A percentile compares a stretch with the other conserved stretches of the same genome.
Evolutionary conservation across 1,140 invertebrate species (phyloP).

Genomic region (Fopius arisanus): DNA sequence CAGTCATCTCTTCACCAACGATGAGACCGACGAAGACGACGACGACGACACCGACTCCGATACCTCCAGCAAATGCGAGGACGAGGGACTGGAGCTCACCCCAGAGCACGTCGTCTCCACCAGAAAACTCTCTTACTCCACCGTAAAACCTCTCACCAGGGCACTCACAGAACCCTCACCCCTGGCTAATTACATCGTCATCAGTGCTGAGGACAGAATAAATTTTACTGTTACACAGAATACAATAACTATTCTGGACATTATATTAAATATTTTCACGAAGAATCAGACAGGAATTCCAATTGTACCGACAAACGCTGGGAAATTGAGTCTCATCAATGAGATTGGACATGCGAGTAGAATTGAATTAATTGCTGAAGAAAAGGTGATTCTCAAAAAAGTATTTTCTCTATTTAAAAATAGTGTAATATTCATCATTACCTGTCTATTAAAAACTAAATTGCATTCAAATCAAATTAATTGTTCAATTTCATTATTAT

Average conservation of each 20-base stretch:
- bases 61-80: conserved; percentile 73
- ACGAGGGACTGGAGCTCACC: conserved; percentile 58
- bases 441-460: too few relatives aligned
- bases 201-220: conserved; percentile 74
- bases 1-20: conserved; percentile 79
- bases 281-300: conserved; percentile 53
- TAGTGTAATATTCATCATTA: too few relatives aligned
- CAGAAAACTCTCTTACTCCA: conserved; percentile 25
- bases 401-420: too few relatives aligned
- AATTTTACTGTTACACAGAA: conserved; percentile 76
- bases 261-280: conserved; percentile 68
- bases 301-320: conserved; percentile 46
- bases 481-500: too few relatives aligned
- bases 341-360: conserved; percentile 53
- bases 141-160: conserved; percentile 45
- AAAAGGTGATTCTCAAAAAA: conserved; percentile 40
- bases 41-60: conserved; percentile 77
- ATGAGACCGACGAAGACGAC: conserved; percentile 77
- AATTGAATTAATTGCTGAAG: conserved; percentile 50
- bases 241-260: conserved; percentile 63
- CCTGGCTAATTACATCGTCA: conserved; percentile 72
- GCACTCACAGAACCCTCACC: conserved; percentile 63
- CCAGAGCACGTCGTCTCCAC: conserved; percentile 47
- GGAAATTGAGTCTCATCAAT: conserved; percentile 52
- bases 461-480: too few relatives aligned